Evolutionary conservation across 2,113 vertebrate genomes (phyloP).

Genomic region (Grus americana): DNA sequence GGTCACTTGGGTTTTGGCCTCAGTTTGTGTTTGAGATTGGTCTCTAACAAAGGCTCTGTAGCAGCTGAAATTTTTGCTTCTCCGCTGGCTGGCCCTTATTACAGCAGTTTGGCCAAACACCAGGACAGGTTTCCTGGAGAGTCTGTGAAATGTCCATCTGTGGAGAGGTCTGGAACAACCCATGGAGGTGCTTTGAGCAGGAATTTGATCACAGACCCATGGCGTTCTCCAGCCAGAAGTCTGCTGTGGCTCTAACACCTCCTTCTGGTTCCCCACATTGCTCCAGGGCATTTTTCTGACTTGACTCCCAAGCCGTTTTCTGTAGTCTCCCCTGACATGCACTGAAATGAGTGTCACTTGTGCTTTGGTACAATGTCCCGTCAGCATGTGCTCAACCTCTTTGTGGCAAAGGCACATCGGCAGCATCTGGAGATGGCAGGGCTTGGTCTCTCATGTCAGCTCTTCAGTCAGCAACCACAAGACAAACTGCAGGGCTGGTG

Average conservation of each 20-base stretch:
- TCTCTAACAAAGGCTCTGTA: neutral
- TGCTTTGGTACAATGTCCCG: neutral
- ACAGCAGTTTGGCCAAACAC: neutral
- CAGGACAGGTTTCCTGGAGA: neutral
- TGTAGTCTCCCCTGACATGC: fast-evolving
- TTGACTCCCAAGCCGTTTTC: neutral
- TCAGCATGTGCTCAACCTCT: fast-evolving
- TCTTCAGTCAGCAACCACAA: neutral
- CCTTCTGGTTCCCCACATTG: fast-evolving
- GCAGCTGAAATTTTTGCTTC: neutral
- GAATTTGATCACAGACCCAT: neutral
- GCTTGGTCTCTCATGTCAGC: neutral
- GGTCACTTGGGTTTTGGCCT: neutral
- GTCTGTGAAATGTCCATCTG: neutral
- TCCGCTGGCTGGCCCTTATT: neutral
- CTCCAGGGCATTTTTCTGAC: neutral
- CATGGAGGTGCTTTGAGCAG: neutral
- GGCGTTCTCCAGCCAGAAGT: neutral
- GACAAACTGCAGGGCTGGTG: neutral
- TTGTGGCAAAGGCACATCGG: neutral
- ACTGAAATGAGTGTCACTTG: neutral
- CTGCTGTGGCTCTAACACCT: neutral
- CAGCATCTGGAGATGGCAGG: neutral
- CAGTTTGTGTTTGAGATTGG: neutral
- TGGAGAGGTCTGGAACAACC: neutral